phyloP scores from a whole-genome alignment of 2,888 invertebrate species.

The Drosophila colorata region DNA sequence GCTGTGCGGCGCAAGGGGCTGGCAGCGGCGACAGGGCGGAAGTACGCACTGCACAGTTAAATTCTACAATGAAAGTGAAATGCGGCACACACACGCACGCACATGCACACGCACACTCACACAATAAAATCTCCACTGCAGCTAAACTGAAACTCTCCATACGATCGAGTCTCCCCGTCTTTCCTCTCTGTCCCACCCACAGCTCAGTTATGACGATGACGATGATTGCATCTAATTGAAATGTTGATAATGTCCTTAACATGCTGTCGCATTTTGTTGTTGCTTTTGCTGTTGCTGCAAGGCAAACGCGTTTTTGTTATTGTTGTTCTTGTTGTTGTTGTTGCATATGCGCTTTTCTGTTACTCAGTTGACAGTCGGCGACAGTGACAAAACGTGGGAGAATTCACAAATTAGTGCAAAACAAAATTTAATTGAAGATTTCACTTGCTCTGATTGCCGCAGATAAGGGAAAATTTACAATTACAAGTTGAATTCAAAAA shows the following conservation, averaged over 20 bases:
- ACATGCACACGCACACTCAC: conserved; percentile 11
- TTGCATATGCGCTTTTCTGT: conserved; percentile 51
- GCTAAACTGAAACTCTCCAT: conserved; percentile 44
- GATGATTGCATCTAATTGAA: conserved; percentile 80
- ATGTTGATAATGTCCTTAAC: conserved; percentile 83
- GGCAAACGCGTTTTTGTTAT: conserved; percentile 48
- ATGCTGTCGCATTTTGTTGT: conserved; percentile 36
- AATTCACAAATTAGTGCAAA: conserved; percentile 41
- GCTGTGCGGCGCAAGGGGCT: conserved; percentile 26
- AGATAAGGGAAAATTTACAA: background rate
- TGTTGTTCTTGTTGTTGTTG: conserved; percentile 15
- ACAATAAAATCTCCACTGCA: conserved; percentile 52
- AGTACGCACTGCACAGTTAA: conserved; percentile 72
- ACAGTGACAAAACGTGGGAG: conserved; percentile 58
- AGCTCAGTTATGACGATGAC: conserved; percentile 26
- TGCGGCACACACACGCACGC: conserved; percentile 42
- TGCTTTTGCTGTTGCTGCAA: conserved; percentile 29
- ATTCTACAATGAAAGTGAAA: conserved; percentile 77
- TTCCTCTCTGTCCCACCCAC: conserved; percentile 1
- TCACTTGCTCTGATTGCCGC: background rate
- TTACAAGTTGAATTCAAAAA: too few relatives aligned
- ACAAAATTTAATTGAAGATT: conserved; percentile 1
- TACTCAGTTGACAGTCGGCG: conserved; percentile 13
- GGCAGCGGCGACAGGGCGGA: conserved; percentile 60
- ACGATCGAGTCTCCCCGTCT: conserved; percentile 21